Evolutionary conservation across 2,888 invertebrate genomes (phyloP).

Genomic region (Synanthedon tipuliformis): DNA sequence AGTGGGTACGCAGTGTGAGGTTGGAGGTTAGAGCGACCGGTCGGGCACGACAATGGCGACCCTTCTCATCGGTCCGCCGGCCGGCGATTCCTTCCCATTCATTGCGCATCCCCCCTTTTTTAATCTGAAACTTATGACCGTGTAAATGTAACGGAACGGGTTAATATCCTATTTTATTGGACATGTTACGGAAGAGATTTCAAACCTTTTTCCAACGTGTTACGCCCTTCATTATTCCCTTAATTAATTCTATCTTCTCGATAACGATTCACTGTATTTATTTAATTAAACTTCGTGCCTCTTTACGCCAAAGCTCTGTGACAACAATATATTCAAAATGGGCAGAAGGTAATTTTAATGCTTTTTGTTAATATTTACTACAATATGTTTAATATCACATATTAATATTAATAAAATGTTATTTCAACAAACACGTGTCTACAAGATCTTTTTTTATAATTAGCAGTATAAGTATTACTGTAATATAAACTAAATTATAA

Average conservation of each 20-base stretch:
- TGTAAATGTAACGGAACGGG: slow-evolving; percentile 50
- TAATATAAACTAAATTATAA: too few species aligned
- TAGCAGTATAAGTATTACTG: too few species aligned
- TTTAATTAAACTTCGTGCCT: too few species aligned
- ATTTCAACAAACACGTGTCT: too few species aligned
- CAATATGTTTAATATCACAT: too few species aligned
- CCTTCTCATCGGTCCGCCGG: slow-evolving; percentile 28
- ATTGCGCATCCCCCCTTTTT: slow-evolving; percentile 37
- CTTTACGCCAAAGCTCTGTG: too few species aligned
- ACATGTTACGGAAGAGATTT: slow-evolving; percentile 18
- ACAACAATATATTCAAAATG: too few species aligned
- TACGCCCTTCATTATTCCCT: background rate
- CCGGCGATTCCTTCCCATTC: slow-evolving; percentile 32
- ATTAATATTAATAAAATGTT: too few species aligned
- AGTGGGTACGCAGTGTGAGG: slow-evolving; percentile 5
- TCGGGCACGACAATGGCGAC: slow-evolving; percentile 25
- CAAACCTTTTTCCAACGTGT: background rate
- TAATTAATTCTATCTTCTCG: background rate
- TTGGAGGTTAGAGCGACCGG: slow-evolving; percentile 10
- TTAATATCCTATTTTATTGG: slow-evolving; percentile 55
- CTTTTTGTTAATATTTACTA: too few species aligned
- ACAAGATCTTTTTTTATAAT: too few species aligned
- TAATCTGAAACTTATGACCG: slow-evolving; percentile 60
- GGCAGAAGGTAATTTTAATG: too few species aligned
- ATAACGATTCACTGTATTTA: too few species aligned